Evolutionary conservation across 1,140 invertebrate species (phyloP).

Genomic region (Battus philenor): DNA sequence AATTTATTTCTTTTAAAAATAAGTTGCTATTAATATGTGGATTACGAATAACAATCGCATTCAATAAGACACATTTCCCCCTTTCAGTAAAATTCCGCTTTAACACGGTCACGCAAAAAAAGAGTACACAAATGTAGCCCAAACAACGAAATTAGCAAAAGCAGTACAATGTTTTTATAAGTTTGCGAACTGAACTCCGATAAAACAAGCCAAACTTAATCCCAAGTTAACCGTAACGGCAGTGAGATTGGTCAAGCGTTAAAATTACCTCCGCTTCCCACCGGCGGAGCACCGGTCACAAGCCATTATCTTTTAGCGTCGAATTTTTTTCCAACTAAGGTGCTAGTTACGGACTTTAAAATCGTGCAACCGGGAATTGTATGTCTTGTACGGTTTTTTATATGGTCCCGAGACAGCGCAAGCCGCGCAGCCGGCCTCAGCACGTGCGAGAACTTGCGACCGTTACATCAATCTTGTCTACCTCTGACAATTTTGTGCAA

Average conservation of each 20-base stretch:
- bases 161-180: constrained; percentile 4
- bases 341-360: constrained; percentile 13
- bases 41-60: too few relatives aligned
- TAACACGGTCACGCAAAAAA: neutral
- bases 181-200: constrained; percentile 3
- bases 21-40: too few relatives aligned
- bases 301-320: constrained; percentile 16
- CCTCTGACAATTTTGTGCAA: constrained; percentile 44
- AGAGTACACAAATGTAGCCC: neutral
- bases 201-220: constrained; percentile 12
- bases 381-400: constrained; percentile 29
- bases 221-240: constrained; percentile 16
- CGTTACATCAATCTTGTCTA: constrained; percentile 69
- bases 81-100: too few relatives aligned
- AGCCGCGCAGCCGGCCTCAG: constrained; percentile 50
- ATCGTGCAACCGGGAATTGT: constrained; percentile 15
- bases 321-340: constrained; percentile 12
- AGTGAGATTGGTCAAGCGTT: constrained; percentile 15
- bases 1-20: too few relatives aligned
- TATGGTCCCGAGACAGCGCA: constrained; percentile 28
- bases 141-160: constrained; percentile 3
- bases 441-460: constrained; percentile 65
- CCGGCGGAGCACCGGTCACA: constrained; percentile 5
- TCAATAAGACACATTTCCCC: too few relatives aligned
- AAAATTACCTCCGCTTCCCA: constrained; percentile 11